Base-by-base conservation (phyloP, 2,888 invertebrate species). In the Nasonia oneida region DNA sequence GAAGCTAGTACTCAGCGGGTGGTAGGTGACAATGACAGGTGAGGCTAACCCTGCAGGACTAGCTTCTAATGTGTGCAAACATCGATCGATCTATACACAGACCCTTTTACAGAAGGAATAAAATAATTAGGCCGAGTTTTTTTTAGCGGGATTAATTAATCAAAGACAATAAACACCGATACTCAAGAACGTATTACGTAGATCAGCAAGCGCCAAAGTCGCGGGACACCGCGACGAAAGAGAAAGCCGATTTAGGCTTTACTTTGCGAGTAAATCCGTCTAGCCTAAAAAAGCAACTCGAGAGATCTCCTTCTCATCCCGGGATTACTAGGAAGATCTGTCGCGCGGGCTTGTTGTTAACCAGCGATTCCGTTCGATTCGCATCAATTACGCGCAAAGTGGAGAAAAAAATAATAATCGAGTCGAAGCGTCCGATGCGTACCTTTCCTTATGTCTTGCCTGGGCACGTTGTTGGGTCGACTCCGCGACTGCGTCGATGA, bases 381-480 rank as follows among this genome's bases (percentile, higher is more conserved):
- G 12, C 47, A 47, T 12, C 2, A 47, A 47, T 47, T 47, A 47
- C 12, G 10, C 47, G 1, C 1, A 37, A 37, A 37, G 4, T 37
- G 37, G 37, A 47, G 2, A 10, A 47, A 47, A 47, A 2, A 12
- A 42, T 8, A 42, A 42, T 8, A 42, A 42, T 37, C 18, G 8
- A 53, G 12, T 15, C 15, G 53, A 53, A 53, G 15, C 18, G 3
- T 57, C 57, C 18, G 33, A 33, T 67, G 14, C 39, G 73, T 29
- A 94, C 96, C 96, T 94, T 97, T 97, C 91, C 96, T 94, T 74
- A 91, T 91, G 85, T 92, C 91, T 37, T 89, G 90, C 89, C 92
- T 92, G 87, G 91, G 91, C 39, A 88, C 81, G 64, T 89, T 89
- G 89, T 90, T 92, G 61, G 91, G 89, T 87, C 95, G 93, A 90